Conservation (phyloP, 2,797 vertebrate species). For the Geotrypetes seraphini region DNA sequence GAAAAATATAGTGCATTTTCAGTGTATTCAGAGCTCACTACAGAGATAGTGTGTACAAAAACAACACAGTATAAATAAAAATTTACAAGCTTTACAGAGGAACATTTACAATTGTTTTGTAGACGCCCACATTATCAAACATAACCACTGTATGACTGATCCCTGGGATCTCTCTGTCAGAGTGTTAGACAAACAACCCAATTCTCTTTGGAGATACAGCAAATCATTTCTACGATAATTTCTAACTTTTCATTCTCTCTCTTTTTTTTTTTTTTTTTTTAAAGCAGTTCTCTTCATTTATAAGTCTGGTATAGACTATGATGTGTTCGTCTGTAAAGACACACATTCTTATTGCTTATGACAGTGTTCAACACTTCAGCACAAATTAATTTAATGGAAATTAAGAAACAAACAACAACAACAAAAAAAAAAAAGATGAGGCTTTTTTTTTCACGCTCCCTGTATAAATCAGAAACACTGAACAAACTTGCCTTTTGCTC, state of each 20-base stretch:
- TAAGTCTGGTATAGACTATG: constrained; percentile 47
- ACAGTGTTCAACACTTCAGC: too few species aligned
- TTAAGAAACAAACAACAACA: too few species aligned
- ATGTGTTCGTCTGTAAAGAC: constrained; percentile 40
- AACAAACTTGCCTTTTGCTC: constrained; percentile 17
- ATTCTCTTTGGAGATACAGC: constrained; percentile 89
- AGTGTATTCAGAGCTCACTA: constrained; percentile 96
- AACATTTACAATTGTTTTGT: constrained; percentile 89
- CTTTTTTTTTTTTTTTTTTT: constrained; percentile 42
- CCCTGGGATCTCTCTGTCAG: constrained; percentile 67
- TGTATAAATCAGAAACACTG: constrained; percentile 16
- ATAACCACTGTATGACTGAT: constrained; percentile 61
- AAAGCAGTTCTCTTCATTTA: constrained; percentile 50
- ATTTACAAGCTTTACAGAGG: constrained; percentile 98
- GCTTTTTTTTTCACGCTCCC: constrained; percentile 12
- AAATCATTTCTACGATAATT: constrained; percentile 58
- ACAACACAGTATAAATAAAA: constrained; percentile 97
- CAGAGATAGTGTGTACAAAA: constrained; percentile 89
- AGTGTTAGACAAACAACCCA: constrained; percentile 76
- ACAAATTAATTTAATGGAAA: constrained; percentile 37
- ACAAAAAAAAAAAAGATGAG: constrained; percentile 15
- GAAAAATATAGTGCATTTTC: constrained; percentile 99
- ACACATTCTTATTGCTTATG: constrained; percentile 63
- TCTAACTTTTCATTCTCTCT: constrained; percentile 59
- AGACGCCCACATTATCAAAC: constrained; percentile 64